Base-by-base conservation (phyloP, 1,140 invertebrate genomes). In the Goniozus legneri region DNA sequence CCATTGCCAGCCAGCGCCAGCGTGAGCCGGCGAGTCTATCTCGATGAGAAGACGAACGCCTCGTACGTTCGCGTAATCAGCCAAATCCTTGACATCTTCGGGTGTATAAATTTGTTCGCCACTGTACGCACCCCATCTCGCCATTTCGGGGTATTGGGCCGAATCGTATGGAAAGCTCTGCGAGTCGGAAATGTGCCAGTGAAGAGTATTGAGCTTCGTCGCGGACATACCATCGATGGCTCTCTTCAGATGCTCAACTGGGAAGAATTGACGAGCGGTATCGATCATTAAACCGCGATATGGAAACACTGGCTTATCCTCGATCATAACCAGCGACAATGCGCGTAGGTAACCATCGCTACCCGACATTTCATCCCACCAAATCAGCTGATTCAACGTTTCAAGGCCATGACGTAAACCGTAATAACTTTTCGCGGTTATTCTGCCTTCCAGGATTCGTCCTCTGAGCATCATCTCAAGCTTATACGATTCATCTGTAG, bases 181-280 rank as follows among this genome's bases (percentile, higher is more conserved):
- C 0, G 87, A 84, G 62, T 93, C 91, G 1, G 86, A 88, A 1
- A 87, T 80, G 59, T 93, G 89, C 89, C 89, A 92, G 63, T 93
- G 91, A 22, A 92, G 82, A 0, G 88, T 85, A 59, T 94, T 94
- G 50, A 94, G 67, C 69, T 94, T 94, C 15, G 83, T 85, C 0
- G 85, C 79, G 0, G 87, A 83, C 89, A 94, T 91, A 3, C 80
- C 89, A 56, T 91, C 85, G 1, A 92, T 72, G 2, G 86, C 85
- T 34, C 79, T 81, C 52, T 84, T 83, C 4, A 92, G 78, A 3
- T 73, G 65, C 0, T 76, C 67, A 34, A 91, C 58, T 0, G 82
- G 78, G 36, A 91, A 79, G 62, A 83, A 93, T 64, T 91, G 89
- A 34, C 89, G 75, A 0, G 87, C 82, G 1, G 87, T 87, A 58